Conservation (phyloP, 2,797 vertebrate species). For the Geotrypetes seraphini region DNA sequence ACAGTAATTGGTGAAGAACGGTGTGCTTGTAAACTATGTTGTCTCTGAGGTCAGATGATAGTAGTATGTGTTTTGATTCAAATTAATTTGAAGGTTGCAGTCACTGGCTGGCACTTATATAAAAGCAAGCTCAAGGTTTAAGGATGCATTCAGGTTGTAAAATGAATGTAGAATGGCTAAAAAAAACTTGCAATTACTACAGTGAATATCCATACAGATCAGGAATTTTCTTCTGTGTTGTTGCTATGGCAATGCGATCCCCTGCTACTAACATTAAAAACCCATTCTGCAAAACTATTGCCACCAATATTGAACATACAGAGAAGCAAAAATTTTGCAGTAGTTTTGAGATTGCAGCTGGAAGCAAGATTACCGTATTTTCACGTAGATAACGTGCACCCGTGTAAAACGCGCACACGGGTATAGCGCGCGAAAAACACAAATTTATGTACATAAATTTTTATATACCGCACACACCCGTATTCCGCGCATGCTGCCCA, state of each 20-base stretch:
- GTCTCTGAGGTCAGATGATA: slow-evolving; percentile 8
- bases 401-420: too few species aligned
- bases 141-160: slow-evolving; percentile 38
- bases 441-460: too few species aligned
- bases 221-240: slow-evolving; percentile 72
- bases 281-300: slow-evolving; percentile 37
- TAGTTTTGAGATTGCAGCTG: too few species aligned
- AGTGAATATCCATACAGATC: slow-evolving; percentile 71
- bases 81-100: slow-evolving; percentile 19
- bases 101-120: slow-evolving; percentile 31
- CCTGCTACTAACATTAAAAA: slow-evolving; percentile 54
- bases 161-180: slow-evolving; percentile 56
- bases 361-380: too few species aligned
- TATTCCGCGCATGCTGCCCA: too few species aligned
- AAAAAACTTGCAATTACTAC: slow-evolving; percentile 68
- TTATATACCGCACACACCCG: too few species aligned
- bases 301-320: slow-evolving; percentile 37
- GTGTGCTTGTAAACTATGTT: slow-evolving; percentile 5
- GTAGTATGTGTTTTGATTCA: slow-evolving; percentile 25
- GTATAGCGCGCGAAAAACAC: too few species aligned
- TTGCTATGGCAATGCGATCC: slow-evolving; percentile 73
- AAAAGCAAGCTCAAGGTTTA: slow-evolving; percentile 47
- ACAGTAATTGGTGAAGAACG: background rate
- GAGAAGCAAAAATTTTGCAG: slow-evolving; percentile 32
- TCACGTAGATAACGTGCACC: too few species aligned